These are phyloP conservation scores for Hippopotamus amphibius DNA, from an alignment of 2,113 vertebrate species.

Conservation along the genomic window DNA sequence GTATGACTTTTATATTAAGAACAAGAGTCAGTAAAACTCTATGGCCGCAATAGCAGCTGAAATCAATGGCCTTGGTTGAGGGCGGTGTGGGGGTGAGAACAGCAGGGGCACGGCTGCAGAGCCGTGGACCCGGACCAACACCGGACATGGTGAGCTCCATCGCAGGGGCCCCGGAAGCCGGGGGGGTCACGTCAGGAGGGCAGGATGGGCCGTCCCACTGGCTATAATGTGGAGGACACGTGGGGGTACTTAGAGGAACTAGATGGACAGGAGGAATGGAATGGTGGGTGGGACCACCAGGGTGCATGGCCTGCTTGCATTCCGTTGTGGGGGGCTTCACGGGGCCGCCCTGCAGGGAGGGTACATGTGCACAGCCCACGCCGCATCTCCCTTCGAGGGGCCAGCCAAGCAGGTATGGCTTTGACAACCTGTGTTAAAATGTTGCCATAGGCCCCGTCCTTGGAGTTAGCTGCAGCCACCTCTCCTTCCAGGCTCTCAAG, in stretches of 20 bases:
- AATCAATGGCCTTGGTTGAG: fast-evolving
- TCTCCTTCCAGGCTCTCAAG: neutral
- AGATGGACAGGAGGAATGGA: neutral
- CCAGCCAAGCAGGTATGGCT: fast-evolving
- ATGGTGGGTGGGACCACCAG: fast-evolving
- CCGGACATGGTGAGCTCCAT: neutral
- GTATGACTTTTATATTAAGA: neutral
- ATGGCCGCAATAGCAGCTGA: neutral
- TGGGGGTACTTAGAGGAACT: neutral
- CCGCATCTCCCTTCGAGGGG: neutral
- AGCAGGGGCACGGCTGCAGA: neutral
- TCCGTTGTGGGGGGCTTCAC: too few species aligned
- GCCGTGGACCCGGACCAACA: neutral
- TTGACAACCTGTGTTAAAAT: neutral
- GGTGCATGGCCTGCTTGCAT: fast-evolving
- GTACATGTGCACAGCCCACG: neutral
- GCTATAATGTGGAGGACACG: fast-evolving
- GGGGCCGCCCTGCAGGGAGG: neutral
- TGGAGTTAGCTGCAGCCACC: neutral
- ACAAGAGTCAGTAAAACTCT: neutral
- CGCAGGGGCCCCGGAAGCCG: too few species aligned
- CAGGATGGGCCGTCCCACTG: too few species aligned
- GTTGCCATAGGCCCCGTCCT: neutral
- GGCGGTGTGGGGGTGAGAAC: neutral
- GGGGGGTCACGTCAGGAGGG: neutral